Evolutionary conservation across 2,113 vertebrate species (phyloP), one percentile per base, ranked within the genome.

Genomic region (Mesitornis unicolor): DNA sequence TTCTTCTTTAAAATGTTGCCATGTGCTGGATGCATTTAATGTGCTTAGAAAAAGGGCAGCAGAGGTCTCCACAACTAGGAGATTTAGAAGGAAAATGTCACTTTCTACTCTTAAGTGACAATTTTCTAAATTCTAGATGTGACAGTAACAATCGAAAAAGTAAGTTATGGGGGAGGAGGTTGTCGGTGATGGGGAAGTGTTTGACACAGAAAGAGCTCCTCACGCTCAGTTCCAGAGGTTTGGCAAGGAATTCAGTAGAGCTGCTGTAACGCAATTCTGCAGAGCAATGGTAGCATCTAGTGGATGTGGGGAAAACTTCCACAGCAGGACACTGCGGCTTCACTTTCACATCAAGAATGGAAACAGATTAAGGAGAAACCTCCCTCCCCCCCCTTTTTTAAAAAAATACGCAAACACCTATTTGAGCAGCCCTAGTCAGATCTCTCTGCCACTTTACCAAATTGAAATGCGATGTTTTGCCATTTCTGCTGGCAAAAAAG

Each of bases 271-370:
- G 18, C 29, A 31, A 36, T 69, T 96, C 60, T 83, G 70, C 73
- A 84, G 95, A 89, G 53, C 96, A 96, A 92, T 45, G 93, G 54
- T n/a, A 98, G 36, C 98, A 97, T 74, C 98, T 98, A 95, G 96
- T 97, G 98, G 98, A 43, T 6, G 12, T 0, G 10, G 21, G 60
- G 68, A 59, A 35, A 94, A 95, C 29, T 78, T 83, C 16, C 51
- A 13, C 25, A 25, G 60, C n/a, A 13, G 18, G 14, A 45, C 16
- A 45, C 13, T 35, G 78, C 4, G 0, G 60, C 12, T 70, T 54
- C n/a, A 1, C 22, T 47, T 24, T 60, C 80, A 13, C 29, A 8
- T 9, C 13, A 29, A n/a, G 4, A 68, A 47, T 1, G 15, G 48
- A 54, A 77, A 31, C 2, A 7, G 33, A 48, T 26, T 20, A 21